Conservation (phyloP, 2,113 vertebrate species). For the Solea senegalensis region DNA sequence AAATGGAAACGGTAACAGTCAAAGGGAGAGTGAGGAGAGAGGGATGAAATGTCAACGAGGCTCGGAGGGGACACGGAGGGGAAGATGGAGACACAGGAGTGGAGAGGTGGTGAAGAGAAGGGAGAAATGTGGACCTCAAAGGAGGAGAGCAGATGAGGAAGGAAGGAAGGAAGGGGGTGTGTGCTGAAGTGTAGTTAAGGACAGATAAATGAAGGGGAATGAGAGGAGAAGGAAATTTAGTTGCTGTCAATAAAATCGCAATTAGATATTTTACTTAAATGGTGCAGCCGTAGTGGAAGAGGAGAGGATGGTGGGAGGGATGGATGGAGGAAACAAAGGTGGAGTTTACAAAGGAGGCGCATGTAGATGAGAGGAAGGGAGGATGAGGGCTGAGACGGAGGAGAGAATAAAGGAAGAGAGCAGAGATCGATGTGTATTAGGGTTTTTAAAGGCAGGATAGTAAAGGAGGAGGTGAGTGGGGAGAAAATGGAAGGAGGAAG, state of each 20-base stretch:
- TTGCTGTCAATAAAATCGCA: too few relatives aligned
- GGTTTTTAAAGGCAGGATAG: background rate
- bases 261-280: too few relatives aligned
- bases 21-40: background rate
- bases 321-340: too few relatives aligned
- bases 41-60: too few relatives aligned
- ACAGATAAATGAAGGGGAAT: too few relatives aligned
- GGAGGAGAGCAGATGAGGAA: background rate
- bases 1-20: background rate
- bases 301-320: too few relatives aligned
- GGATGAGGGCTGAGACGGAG: background rate
- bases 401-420: background rate
- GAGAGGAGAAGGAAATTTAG: too few relatives aligned
- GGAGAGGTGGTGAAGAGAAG: background rate
- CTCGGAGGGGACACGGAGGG: background rate
- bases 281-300: too few relatives aligned
- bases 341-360: too few relatives aligned
- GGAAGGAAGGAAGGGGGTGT: too few relatives aligned
- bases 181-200: too few relatives aligned
- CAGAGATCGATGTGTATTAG: background rate
- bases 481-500: background rate
- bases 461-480: background rate
- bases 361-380: background rate
- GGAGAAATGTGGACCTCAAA: background rate
- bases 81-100: background rate